These are phyloP conservation scores for Chironomus tepperi DNA, from an alignment of 1,140 invertebrate species.

Conservation along the genomic window DNA sequence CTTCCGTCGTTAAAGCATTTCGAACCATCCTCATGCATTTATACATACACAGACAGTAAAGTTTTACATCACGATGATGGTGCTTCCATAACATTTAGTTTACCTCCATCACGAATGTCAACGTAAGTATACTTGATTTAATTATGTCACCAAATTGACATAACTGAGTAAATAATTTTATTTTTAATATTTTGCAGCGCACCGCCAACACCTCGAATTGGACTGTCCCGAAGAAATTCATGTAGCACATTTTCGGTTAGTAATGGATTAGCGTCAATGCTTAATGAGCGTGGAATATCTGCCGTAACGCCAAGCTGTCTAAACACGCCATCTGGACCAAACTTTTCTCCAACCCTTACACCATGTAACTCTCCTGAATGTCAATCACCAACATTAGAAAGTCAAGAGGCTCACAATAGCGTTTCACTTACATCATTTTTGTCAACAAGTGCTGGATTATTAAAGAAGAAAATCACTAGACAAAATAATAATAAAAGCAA, in stretches of 20 bases:
- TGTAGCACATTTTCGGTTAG: slow-evolving; percentile 73
- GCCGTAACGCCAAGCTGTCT: slow-evolving; percentile 57
- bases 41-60: slow-evolving; percentile 82
- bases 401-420: slow-evolving; percentile 45
- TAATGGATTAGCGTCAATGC: slow-evolving; percentile 65
- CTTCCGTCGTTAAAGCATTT: slow-evolving; percentile 57
- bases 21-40: slow-evolving; percentile 67
- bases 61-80: slow-evolving; percentile 79
- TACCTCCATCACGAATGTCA: slow-evolving; percentile 40
- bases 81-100: slow-evolving; percentile 41
- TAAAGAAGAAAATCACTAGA: slow-evolving; percentile 56
- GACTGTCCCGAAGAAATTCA: slow-evolving; percentile 57
- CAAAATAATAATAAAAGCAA: slow-evolving; percentile 41
- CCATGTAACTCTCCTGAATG: slow-evolving; percentile 66
- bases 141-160: slow-evolving; percentile 26
- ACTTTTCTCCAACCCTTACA: slow-evolving; percentile 68
- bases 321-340: slow-evolving; percentile 56
- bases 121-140: slow-evolving; percentile 38
- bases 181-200: slow-evolving; percentile 33
- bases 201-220: slow-evolving; percentile 46
- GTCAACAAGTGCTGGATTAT: slow-evolving; percentile 62
- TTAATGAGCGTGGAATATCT: slow-evolving; percentile 71
- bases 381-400: slow-evolving; percentile 44
- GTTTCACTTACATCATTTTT: slow-evolving; percentile 55
- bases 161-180: too few species aligned